Evolutionary conservation across 2,797 vertebrate genomes (phyloP).

Genomic region (Benthosema pterotum): DNA sequence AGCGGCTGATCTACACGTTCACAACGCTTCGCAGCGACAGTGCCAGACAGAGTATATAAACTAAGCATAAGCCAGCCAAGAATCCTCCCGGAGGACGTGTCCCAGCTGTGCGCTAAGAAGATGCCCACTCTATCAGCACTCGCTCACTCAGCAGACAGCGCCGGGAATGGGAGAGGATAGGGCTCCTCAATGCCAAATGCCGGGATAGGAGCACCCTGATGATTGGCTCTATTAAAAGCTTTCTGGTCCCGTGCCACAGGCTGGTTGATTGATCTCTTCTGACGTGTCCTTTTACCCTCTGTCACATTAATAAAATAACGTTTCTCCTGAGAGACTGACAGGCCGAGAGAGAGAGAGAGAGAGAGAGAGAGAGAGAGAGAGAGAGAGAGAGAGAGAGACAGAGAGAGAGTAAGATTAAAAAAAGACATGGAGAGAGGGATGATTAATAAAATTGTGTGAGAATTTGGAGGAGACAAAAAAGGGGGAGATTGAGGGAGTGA

Average conservation of each 20-base stretch:
- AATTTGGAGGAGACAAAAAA: slow-evolving; percentile 7
- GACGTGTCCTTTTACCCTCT: slow-evolving; percentile 78
- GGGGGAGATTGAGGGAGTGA: neutral
- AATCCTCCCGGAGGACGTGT: slow-evolving; percentile 24
- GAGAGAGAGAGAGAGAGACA: slow-evolving; percentile 1
- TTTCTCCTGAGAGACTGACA: slow-evolving; percentile 69
- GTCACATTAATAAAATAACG: slow-evolving; percentile 75
- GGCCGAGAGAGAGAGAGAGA: slow-evolving; percentile 43
- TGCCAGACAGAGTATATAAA: too few relatives aligned
- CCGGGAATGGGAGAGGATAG: slow-evolving; percentile 26
- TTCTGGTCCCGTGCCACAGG: slow-evolving; percentile 53
- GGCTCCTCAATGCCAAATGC: slow-evolving; percentile 42
- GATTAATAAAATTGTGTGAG: neutral
- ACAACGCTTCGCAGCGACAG: too few relatives aligned
- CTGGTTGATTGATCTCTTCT: slow-evolving; percentile 70
- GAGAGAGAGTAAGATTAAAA: slow-evolving; percentile 1
- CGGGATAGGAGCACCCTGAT: slow-evolving; percentile 49
- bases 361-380: slow-evolving; percentile 2
- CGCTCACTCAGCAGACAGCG: slow-evolving; percentile 35
- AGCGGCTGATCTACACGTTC: too few relatives aligned
- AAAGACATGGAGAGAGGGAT: too few relatives aligned
- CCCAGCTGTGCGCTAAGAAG: slow-evolving; percentile 31
- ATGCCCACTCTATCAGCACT: slow-evolving; percentile 36
- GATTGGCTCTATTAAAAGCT: slow-evolving; percentile 75
- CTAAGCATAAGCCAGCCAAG: too few relatives aligned